Conservation (phyloP, 2,888 invertebrate genomes). For the Candidula unifasciata region DNA sequence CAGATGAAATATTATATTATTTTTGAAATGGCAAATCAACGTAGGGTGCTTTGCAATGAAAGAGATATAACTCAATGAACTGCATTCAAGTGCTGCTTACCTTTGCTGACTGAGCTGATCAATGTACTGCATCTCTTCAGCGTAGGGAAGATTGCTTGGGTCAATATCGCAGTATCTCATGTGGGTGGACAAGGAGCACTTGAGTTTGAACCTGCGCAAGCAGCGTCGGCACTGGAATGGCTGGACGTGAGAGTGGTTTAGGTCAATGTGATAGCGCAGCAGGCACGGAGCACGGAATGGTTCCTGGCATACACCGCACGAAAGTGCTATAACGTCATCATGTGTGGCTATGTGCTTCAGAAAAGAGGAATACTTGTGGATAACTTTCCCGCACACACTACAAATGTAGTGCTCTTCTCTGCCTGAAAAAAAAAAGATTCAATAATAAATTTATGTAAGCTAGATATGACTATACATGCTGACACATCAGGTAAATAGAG, state of each 20-base stretch:
- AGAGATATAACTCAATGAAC: too few relatives aligned
- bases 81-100: slow-evolving; percentile 34
- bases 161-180: slow-evolving; percentile 50
- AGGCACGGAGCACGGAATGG: slow-evolving; percentile 46
- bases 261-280: slow-evolving; percentile 50
- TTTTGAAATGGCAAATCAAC: too few relatives aligned
- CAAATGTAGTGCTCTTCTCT: slow-evolving; percentile 35
- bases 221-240: slow-evolving; percentile 53
- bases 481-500: too few relatives aligned
- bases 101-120: slow-evolving; percentile 52
- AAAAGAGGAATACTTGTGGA: slow-evolving; percentile 18
- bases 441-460: background rate
- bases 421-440: slow-evolving; percentile 17
- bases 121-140: slow-evolving; percentile 49
- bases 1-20: too few relatives aligned
- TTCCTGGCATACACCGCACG: slow-evolving; percentile 53
- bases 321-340: slow-evolving; percentile 31
- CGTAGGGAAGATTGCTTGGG: slow-evolving; percentile 47
- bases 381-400: slow-evolving; percentile 34
- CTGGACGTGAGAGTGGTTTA: slow-evolving; percentile 45
- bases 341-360: slow-evolving; percentile 42
- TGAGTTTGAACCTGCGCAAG: slow-evolving; percentile 51
- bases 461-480: background rate
- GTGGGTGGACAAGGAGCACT: slow-evolving; percentile 50
- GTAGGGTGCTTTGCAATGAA: too few relatives aligned